phyloP scores from a whole-genome alignment of 2,888 invertebrate genomes.

The Bruchidius siliquastri region DNA sequence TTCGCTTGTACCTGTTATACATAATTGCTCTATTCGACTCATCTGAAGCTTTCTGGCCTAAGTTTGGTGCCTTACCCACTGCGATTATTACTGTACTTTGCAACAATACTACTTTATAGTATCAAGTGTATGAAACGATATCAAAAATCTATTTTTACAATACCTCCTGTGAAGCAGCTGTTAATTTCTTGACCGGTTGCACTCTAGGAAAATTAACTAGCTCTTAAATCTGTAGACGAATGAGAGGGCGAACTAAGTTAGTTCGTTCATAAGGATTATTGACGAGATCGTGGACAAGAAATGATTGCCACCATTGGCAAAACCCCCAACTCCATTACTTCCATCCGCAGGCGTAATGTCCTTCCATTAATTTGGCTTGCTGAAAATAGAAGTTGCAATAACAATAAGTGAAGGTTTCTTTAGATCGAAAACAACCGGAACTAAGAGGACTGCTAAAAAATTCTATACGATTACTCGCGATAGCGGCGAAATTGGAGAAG shows the following conservation, averaged over 20 bases:
- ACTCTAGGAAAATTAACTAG: neutral
- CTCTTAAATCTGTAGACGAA: neutral
- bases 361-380: constrained; percentile 21
- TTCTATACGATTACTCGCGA: constrained; percentile 2
- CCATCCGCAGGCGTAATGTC: constrained; percentile 25
- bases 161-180: no score
- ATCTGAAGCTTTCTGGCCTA: no score
- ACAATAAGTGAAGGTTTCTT: constrained; percentile 24
- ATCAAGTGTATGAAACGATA: no score
- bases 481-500: neutral
- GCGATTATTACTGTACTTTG: no score
- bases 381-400: constrained; percentile 25
- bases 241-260: neutral
- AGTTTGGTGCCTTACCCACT: no score
- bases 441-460: constrained; percentile 19
- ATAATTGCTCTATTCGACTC: no score
- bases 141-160: no score
- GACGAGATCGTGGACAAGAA: neutral
- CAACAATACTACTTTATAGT: no score
- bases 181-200: no score
- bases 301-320: constrained; percentile 12
- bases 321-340: constrained; percentile 22
- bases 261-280: neutral
- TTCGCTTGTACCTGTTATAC: no score
- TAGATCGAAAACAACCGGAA: constrained; percentile 17